These are phyloP conservation scores for Didymodactylos carnosus DNA, from an alignment of 2,888 invertebrate species.

Conservation along the genomic window DNA sequence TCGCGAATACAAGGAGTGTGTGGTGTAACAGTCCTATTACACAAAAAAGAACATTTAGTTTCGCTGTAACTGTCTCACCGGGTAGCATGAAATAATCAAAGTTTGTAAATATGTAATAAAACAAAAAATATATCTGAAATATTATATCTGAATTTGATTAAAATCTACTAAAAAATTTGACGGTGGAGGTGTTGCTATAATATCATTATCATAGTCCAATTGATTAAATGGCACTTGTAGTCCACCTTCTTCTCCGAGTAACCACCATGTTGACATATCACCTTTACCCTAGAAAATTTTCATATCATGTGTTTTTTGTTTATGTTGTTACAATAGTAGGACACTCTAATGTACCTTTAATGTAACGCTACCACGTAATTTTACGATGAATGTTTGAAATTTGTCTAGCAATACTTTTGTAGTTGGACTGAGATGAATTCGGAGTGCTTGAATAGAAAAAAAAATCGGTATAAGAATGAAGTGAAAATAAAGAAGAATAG, in stretches of 20 bases:
- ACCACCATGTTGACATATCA: conserved; percentile 24
- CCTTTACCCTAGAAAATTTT: conserved; percentile 28
- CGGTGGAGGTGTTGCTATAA: not conserved
- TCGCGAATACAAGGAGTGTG: too few relatives aligned
- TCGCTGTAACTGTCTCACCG: too few relatives aligned
- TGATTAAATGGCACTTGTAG: not conserved
- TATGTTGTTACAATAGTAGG: not conserved
- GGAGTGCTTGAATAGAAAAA: conserved; percentile 59
- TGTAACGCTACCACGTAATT: conserved; percentile 64
- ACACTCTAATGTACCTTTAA: conserved; percentile 55
- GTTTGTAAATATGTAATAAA: too few relatives aligned
- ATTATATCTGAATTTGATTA: not conserved
- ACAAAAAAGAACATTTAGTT: too few relatives aligned
- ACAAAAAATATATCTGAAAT: too few relatives aligned
- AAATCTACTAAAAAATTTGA: too few relatives aligned
- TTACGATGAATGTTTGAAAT: conserved; percentile 60
- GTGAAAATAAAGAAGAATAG: too few relatives aligned
- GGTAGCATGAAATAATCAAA: too few relatives aligned
- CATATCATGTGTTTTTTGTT: not conserved
- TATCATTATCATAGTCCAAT: not conserved
- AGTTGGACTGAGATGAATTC: conserved; percentile 69
- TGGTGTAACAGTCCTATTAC: too few relatives aligned
- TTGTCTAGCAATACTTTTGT: conserved; percentile 65
- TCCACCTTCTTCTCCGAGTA: conserved; percentile 20
- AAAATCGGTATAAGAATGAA: too few relatives aligned